phyloP scores from a whole-genome alignment of 2,113 vertebrate species.

The Genyomyrus donnyi region DNA sequence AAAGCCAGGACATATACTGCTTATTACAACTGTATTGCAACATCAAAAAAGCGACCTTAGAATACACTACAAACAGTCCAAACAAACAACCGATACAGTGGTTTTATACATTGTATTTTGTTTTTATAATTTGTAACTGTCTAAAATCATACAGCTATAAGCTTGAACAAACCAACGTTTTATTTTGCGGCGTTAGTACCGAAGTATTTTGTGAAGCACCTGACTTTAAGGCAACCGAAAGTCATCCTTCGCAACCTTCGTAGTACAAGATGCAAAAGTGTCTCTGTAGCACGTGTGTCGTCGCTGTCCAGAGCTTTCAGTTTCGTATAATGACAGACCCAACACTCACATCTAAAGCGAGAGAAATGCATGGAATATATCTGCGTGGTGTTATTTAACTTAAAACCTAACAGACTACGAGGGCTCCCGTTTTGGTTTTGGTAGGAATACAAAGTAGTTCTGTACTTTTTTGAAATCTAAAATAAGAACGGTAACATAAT shows the following conservation, averaged over 20 bases:
- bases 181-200: not conserved
- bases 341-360: not conserved
- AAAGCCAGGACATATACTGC: not conserved
- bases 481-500: not conserved
- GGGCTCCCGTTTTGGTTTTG: not conserved
- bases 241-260: not conserved
- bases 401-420: not conserved
- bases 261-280: not conserved
- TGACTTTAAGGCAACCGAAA: not conserved
- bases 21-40: not conserved
- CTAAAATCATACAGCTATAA: not conserved
- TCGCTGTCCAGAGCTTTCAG: not conserved
- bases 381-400: not conserved
- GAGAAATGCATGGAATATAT: not conserved
- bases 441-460: not conserved
- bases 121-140: not conserved
- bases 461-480: not conserved
- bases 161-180: not conserved
- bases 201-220: not conserved
- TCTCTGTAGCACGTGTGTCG: not conserved
- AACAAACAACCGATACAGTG: not conserved
- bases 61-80: not conserved
- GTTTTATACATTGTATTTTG: not conserved
- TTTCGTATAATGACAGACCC: not conserved
- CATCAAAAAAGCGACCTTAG: not conserved